Conservation (phyloP, 2,797 vertebrate species). For the Harpagifer antarcticus region DNA sequence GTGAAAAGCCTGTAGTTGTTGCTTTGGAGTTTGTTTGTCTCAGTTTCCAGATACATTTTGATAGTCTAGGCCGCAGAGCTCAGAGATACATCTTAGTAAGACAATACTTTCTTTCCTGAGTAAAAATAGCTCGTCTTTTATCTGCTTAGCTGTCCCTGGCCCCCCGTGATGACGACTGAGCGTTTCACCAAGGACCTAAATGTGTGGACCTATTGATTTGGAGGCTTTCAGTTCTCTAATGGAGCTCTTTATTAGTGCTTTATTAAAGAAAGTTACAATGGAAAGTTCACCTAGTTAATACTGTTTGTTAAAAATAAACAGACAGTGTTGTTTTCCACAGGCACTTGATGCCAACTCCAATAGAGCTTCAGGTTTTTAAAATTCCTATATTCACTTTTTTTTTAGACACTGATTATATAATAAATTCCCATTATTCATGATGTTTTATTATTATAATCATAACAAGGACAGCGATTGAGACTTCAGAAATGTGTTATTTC, state of each 20-base stretch:
- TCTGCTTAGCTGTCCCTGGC: slow-evolving; percentile 40
- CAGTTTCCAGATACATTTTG: slow-evolving; percentile 25
- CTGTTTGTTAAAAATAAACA: slow-evolving; percentile 32
- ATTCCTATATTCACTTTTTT: neutral
- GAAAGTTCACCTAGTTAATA: slow-evolving; percentile 54
- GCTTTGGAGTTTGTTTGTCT: slow-evolving; percentile 13
- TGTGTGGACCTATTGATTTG: slow-evolving; percentile 64
- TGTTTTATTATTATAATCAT: neutral
- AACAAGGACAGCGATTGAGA: neutral
- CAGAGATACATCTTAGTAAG: slow-evolving; percentile 45
- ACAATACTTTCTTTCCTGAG: slow-evolving; percentile 54
- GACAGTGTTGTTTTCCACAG: slow-evolving; percentile 20
- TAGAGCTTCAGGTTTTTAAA: neutral
- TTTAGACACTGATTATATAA: neutral
- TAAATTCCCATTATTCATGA: neutral
- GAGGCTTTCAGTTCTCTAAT: slow-evolving; percentile 58
- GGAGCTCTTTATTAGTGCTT: slow-evolving; percentile 52
- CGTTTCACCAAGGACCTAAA: slow-evolving; percentile 57
- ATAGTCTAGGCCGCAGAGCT: neutral
- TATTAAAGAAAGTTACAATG: slow-evolving; percentile 54
- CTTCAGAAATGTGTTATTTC: slow-evolving; percentile 3
- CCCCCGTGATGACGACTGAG: slow-evolving; percentile 38
- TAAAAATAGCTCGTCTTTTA: slow-evolving; percentile 55
- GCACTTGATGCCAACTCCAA: neutral
- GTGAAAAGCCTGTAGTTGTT: neutral